phyloP scores from a whole-genome alignment of 2,113 vertebrate genomes.

The Centropus unirufus region DNA sequence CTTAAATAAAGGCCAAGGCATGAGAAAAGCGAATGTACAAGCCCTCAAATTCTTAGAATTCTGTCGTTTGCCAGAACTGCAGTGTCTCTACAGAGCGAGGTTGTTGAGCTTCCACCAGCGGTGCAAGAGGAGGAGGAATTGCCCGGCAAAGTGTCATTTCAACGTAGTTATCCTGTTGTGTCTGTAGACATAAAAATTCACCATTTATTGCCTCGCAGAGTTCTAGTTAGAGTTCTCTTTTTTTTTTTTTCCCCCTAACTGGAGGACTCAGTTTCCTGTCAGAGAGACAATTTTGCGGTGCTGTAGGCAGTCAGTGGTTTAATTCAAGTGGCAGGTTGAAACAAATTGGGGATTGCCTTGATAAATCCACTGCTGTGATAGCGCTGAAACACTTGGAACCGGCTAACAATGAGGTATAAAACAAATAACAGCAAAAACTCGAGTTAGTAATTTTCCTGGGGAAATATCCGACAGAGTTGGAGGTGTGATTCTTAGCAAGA shows the following conservation, averaged over 20 bases:
- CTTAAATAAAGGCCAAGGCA: neutral
- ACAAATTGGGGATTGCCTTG: no score
- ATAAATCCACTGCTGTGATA: no score
- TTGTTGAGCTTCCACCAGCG: neutral
- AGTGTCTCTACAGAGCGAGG: neutral
- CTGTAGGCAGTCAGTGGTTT: no score
- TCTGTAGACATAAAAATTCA: neutral
- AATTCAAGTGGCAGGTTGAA: no score
- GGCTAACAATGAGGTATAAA: no score
- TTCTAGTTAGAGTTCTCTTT: neutral
- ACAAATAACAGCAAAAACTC: no score
- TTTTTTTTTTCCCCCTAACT: neutral
- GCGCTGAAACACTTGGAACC: no score
- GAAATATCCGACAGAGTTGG: no score
- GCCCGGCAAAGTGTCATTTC: neutral
- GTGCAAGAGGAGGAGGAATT: neutral
- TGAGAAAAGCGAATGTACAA: neutral
- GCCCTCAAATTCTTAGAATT: neutral
- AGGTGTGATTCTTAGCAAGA: no score
- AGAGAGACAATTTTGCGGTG: no score
- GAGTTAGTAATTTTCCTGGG: no score
- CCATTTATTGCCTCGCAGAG: neutral
- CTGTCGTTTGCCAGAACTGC: neutral
- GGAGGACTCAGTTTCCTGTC: neutral
- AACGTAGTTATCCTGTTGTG: neutral